Evolutionary conservation across 2,113 vertebrate genomes (phyloP).

Genomic region (Brachionichthys hirsutus): DNA sequence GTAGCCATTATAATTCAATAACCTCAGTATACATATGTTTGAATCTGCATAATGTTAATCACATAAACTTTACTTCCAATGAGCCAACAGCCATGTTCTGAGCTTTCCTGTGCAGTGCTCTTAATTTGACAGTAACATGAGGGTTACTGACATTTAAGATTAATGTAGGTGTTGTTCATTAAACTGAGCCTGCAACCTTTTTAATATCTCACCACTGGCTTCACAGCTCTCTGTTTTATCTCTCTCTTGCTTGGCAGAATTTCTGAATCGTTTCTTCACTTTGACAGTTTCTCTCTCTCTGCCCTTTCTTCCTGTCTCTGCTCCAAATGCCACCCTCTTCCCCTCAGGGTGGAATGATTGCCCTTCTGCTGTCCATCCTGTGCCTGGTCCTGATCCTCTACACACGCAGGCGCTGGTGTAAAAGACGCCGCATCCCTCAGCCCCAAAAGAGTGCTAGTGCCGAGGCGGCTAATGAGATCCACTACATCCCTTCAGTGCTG

Average conservation of each 20-base stretch:
- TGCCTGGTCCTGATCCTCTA: constrained; percentile 97
- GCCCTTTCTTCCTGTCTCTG: constrained; percentile 7
- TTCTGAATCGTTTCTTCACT: constrained; percentile 29
- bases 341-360: constrained; percentile 95
- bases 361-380: constrained; percentile 93
- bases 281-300: constrained; percentile 20
- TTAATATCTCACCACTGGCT: constrained; percentile 26
- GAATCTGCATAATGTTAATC: constrained; percentile 10
- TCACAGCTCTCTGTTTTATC: constrained; percentile 47
- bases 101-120: neutral
- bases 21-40: neutral
- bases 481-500: constrained; percentile 97
- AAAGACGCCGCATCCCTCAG: constrained; percentile 94
- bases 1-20: neutral
- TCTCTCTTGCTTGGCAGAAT: constrained; percentile 42
- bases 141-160: constrained; percentile 20
- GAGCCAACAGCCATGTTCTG: neutral
- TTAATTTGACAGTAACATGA: constrained; percentile 24
- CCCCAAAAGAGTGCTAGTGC: constrained; percentile 98
- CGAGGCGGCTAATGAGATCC: constrained; percentile 97
- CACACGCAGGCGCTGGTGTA: constrained; percentile 95
- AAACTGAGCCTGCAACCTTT: constrained; percentile 40
- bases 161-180: constrained; percentile 15
- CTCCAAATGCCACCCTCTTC: constrained; percentile 40
- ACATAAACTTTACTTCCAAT: neutral